Base-by-base conservation (phyloP, 2,888 invertebrate species). In the Macrophya annulata region DNA sequence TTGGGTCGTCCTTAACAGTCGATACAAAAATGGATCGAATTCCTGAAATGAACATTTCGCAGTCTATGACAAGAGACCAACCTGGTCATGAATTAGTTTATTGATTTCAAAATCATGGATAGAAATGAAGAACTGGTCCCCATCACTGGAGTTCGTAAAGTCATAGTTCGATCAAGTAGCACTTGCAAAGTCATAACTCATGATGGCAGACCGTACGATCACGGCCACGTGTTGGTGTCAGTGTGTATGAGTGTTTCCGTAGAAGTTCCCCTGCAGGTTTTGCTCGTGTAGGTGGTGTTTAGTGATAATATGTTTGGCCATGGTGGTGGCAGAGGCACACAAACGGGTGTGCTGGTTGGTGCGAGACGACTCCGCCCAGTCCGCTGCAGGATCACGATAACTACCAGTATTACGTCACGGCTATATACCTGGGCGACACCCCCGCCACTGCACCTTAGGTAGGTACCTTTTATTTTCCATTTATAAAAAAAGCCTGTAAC, bases 381-480 rank as follows among this genome's bases (percentile, higher is more conserved):
- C 87, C 48, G 37, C 12, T 62, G 21, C 83, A 87, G 89, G 88
- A 90, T 90, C 90, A 88, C 89, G 90, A 91, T 91, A 90, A 91
- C 90, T 88, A 90, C 90, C 87, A 87, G 90, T 91, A 91, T 91
- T 91, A 91, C 90, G 90, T 91, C 90, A 90, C 91, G 90, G 91
- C 91, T 90, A 90, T 45, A 71, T 37, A 6, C 68, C 31, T 1
- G 89, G 88, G 89, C 88, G 86, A 85, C 82, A 85, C 81, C 76
- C 82, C 82, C 81, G 85, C 65, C 51, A 81, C 84, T 76, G 77
- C 79, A 77, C 71, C 77, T 65, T 51, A 37, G 31, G 31, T 71
- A 86, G 65, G 72, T 43, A 48, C 81, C 71, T 62, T 43, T 43
- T 62, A 12, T 15, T 62, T 25, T 25, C 4, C 43, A 17, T 59